phyloP scores from a whole-genome alignment of 37 sponge, comb jelly and placozoan genomes.

The Hormiphora californensis region DNA sequence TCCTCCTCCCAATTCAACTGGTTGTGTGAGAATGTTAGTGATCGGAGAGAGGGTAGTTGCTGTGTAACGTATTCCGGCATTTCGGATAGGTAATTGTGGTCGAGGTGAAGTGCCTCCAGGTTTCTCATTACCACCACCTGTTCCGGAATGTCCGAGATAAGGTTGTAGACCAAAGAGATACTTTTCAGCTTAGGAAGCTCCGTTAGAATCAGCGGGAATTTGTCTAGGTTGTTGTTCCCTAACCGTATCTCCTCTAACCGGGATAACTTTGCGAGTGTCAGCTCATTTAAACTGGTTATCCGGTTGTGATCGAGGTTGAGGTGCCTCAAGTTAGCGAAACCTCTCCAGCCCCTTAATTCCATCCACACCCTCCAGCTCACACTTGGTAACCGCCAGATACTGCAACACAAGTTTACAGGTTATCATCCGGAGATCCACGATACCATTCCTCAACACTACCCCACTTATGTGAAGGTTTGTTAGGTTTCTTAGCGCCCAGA shows the following conservation, averaged over 20 bases:
- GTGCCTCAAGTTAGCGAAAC: background rate
- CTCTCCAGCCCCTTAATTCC: background rate
- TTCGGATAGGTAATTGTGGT: slow-evolving; percentile 28
- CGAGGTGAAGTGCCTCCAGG: slow-evolving; percentile 9
- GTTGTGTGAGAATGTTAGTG: slow-evolving; percentile 41
- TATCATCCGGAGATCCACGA: slow-evolving; percentile 39
- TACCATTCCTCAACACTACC: background rate
- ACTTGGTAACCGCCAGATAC: slow-evolving; percentile 29
- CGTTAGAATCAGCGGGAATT: slow-evolving; percentile 25
- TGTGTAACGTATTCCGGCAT: slow-evolving; percentile 31
- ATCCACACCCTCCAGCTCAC: background rate
- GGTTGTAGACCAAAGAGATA: slow-evolving; percentile 42
- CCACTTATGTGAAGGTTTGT: background rate
- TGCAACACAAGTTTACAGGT: background rate
- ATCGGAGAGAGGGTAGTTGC: background rate
- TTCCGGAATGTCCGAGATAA: slow-evolving; percentile 9
- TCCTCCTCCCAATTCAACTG: slow-evolving; percentile 15
- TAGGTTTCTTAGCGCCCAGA: slow-evolving; percentile 35
- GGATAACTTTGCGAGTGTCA: background rate
- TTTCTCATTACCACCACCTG: background rate
- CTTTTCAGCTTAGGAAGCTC: background rate
- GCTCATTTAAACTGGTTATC: background rate
- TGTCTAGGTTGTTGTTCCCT: slow-evolving; percentile 27
- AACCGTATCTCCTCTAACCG: background rate
- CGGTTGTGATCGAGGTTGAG: slow-evolving; percentile 41